Conservation (phyloP, 1,140 invertebrate species). For the Andrena cerasifolii region DNA sequence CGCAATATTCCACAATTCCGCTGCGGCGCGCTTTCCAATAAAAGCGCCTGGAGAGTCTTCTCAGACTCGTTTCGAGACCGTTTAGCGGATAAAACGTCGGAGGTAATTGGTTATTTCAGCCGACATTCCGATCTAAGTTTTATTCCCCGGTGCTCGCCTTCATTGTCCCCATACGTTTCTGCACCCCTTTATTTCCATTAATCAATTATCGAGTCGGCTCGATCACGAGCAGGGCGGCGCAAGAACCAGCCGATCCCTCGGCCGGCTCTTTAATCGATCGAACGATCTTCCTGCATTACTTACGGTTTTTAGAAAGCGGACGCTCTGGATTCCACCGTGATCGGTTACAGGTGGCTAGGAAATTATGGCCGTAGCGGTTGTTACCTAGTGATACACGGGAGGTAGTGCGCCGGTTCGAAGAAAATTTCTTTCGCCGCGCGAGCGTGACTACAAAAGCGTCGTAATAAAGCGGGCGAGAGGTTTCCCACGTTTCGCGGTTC, state of each 20-base stretch:
- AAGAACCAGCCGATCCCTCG: slow-evolving; percentile 14
- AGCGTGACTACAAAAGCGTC: slow-evolving; percentile 45
- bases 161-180: slow-evolving; percentile 10
- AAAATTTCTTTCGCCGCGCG: slow-evolving; percentile 22
- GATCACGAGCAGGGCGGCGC: slow-evolving; percentile 11
- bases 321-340: slow-evolving; percentile 53
- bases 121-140: slow-evolving; percentile 17
- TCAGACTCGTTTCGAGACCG: background rate
- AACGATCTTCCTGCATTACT: slow-evolving; percentile 54
- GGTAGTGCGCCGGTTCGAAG: background rate
- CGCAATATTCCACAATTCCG: background rate
- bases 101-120: slow-evolving; percentile 40
- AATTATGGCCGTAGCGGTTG: slow-evolving; percentile 34
- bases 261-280: slow-evolving; percentile 32
- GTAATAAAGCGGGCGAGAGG: slow-evolving; percentile 44
- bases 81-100: background rate
- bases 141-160: slow-evolving; percentile 7
- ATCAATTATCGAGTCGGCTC: slow-evolving; percentile 44
- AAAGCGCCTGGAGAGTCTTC: background rate
- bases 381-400: slow-evolving; percentile 17
- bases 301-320: slow-evolving; percentile 58
- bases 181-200: slow-evolving; percentile 49
- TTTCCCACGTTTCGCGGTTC: slow-evolving; percentile 47
- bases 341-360: slow-evolving; percentile 47
- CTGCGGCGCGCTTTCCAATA: background rate